phyloP scores from a whole-genome alignment of 1,140 invertebrate genomes.

The Elymnias hypermnestra region DNA sequence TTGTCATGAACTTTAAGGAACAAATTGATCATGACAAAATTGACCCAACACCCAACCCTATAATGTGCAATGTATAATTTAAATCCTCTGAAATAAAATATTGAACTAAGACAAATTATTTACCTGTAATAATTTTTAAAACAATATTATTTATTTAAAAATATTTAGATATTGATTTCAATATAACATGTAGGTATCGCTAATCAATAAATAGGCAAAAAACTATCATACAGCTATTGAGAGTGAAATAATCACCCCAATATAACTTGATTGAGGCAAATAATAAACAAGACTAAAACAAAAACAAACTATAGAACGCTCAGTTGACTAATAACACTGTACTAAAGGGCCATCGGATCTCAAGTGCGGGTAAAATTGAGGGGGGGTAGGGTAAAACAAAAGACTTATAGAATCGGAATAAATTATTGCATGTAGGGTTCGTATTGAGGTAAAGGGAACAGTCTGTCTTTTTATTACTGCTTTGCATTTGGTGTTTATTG shows the following conservation, averaged over 20 bases:
- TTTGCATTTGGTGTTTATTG: constrained; percentile 27
- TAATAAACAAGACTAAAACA: constrained; percentile 36
- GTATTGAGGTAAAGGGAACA: constrained; percentile 41
- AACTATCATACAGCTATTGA: constrained; percentile 11
- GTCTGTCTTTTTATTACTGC: constrained; percentile 54
- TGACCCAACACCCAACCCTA: no score
- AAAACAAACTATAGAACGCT: constrained; percentile 51
- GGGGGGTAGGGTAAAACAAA: constrained; percentile 52
- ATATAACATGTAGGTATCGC: no score
- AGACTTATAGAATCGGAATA: constrained; percentile 52
- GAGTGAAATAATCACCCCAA: constrained; percentile 24
- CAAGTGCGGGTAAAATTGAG: constrained; percentile 45
- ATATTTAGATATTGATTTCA: no score
- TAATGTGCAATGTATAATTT: no score
- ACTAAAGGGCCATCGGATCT: constrained; percentile 55
- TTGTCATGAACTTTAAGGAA: no score
- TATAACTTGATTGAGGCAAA: constrained; percentile 28
- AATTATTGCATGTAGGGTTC: constrained; percentile 56
- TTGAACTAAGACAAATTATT: no score
- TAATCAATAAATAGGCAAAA: not conserved
- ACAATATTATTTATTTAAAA: no score
- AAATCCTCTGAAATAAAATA: no score
- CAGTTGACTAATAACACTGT: constrained; percentile 57
- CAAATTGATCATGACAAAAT: no score
- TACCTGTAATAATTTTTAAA: no score